Base-by-base conservation (phyloP, 2,797 vertebrate species). In the Aphelocoma californica region DNA sequence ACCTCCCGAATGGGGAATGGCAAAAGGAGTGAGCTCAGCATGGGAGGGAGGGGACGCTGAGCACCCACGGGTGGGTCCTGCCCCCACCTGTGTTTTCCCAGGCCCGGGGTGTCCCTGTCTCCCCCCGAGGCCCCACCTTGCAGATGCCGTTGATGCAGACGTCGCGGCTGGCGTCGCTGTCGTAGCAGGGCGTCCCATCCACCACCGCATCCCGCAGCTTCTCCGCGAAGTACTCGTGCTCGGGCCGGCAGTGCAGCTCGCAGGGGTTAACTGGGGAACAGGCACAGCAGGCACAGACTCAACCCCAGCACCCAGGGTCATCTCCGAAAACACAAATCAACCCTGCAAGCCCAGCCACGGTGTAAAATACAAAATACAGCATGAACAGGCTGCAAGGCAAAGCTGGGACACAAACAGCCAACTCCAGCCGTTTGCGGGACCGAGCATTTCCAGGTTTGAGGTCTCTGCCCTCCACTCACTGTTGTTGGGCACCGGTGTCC, bases 121-220 rank as follows among this genome's bases (percentile, higher is more conserved):
- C 44, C 81, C 61, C 31, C 4, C 6, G 1, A 2, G n/a, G 32
- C 36, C 95, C 42, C 95, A 99, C 99, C 99, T 99, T 99, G 97
- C 99, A 99, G 97, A 99, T 98, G 91, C 99, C 99, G 0, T 99
- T 99, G 97, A 99, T 98, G 97, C 99, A 99, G 93, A 99, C 91
- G 77, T 99, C 98, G 2, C 98, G 97, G 81, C 98, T 98, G 96
- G 93, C 69, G 32, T 96, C 98, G 65, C 97, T 97, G 77, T 99
- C 98, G 4, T 98, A 98, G 96, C 99, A 99, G 1, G 97, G 98
- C 0, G 99, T 99, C 56, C 99, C 99, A 0, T 99, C 99, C 1
- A 97, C 74, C 67, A 99, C 99, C 0, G 99, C 98, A 0, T 99
- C 99, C 58, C 97, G 97, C 97, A 99, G 97, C 97, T 99, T 99